phyloP scores from a whole-genome alignment of 92 coral and sea anemone genomes.

The Porites lobata region DNA sequence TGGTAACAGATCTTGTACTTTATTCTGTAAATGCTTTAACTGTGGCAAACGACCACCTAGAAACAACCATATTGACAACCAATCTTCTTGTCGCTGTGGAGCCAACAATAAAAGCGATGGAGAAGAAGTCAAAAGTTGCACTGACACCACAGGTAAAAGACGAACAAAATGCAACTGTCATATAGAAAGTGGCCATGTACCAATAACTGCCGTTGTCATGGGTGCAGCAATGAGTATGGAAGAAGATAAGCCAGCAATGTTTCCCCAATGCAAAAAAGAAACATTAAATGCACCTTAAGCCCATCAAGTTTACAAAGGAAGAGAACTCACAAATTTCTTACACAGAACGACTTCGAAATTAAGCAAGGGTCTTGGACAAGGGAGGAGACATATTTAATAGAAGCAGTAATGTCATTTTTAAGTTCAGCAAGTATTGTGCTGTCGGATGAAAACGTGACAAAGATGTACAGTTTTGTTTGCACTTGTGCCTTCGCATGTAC shows the following conservation, averaged over 20 bases:
- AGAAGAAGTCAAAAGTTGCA: conserved; percentile 8
- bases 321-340: conserved; percentile 5
- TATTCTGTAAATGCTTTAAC: conserved; percentile 44
- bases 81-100: conserved; percentile 1
- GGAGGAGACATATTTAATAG: conserved; percentile 14
- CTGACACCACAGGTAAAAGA: conserved; percentile 31
- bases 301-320: conserved; percentile 43
- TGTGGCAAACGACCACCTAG: conserved; percentile 29
- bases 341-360: conserved; percentile 29
- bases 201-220: conserved; percentile 20
- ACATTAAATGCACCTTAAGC: conserved; percentile 28
- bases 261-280: conserved; percentile 2
- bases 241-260: too few species aligned
- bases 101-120: not conserved
- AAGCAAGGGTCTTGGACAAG: conserved; percentile 56
- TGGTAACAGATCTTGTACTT: conserved; percentile 17
- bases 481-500: not conserved
- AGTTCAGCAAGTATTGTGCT: conserved; percentile 5
- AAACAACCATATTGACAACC: not conserved
- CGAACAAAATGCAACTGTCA: conserved; percentile 53
- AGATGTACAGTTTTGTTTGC: conserved; percentile 20
- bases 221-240: conserved; percentile 28
- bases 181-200: conserved; percentile 16
- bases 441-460: conserved; percentile 11
- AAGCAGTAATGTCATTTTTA: conserved; percentile 13